Base-by-base conservation (phyloP, 2,888 invertebrate genomes). In the Siphonodentalium dalli region DNA sequence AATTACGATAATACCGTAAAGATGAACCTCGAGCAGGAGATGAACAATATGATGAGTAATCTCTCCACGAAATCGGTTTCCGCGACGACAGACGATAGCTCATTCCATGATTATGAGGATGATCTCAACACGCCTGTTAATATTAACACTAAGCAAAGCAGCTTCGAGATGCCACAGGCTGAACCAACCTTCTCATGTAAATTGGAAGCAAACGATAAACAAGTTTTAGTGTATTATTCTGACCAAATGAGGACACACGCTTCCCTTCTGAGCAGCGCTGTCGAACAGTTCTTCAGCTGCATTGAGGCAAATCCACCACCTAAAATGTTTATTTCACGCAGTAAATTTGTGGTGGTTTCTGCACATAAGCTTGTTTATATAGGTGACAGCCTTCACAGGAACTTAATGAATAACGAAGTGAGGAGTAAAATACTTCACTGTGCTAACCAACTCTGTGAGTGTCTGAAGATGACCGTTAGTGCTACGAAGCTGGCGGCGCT, bases 241-340 rank as follows among this genome's bases (percentile, higher is more conserved):
- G 88, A 89, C 42, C 94, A 95, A 81, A 88, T 91, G 24, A 88
- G 91, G 31, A 90, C 89, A 13, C 93, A 94, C 80, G 89, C 91
- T 71, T 88, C 88, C 1, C 59, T 76, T 15, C 85, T 97, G 40
- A 89, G 91, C 59, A 90, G 91, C 66, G 92, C 94, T 15, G 93
- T 96, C 51, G 94, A 94, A 74, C 92, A 92, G 0, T 96, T 97
- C 83, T 86, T 96, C 40, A 87, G 90, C 70, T 91, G 93, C 5
- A 91, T 97, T 34, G 93, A 93, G 74, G 90, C 90, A 82, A 94
- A 93, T 74, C 92, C 94, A 78, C 93, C 94, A 33, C 96, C 97
- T 0, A 92, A 92, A 82, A 90, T 84, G 44, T 95, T 95, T 82
- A 88, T 96, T 45, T 92, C 93, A 13, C 92, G 94, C 79, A 92